phyloP scores from a whole-genome alignment of 2,888 invertebrate genomes.

The Busseola fusca region DNA sequence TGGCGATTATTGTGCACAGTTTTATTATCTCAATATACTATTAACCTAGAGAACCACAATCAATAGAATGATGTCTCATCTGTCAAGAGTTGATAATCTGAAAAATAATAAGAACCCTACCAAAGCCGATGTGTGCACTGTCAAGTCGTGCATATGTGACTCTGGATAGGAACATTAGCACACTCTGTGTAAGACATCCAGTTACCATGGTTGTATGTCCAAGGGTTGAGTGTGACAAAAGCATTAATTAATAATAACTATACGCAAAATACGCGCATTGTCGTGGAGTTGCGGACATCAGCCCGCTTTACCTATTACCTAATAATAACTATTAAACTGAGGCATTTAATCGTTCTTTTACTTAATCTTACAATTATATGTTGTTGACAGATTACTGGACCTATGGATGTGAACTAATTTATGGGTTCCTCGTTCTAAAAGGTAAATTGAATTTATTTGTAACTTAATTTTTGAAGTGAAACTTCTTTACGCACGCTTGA shows the following conservation, averaged over 20 bases:
- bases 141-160: conserved; percentile 78
- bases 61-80: not conserved
- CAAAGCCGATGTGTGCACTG: conserved; percentile 86
- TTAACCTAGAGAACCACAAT: not conserved
- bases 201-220: conserved; percentile 74
- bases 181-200: conserved; percentile 85
- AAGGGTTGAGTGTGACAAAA: conserved; percentile 85
- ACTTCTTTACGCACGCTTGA: too few relatives aligned
- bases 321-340: not conserved
- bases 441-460: conserved; percentile 5
- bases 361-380: conserved; percentile 12
- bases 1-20: not conserved
- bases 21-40: not conserved
- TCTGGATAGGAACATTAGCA: conserved; percentile 87
- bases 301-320: too few relatives aligned
- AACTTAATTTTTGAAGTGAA: not conserved
- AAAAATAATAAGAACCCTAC: conserved; percentile 75
- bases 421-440: not conserved
- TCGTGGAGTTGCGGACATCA: too few relatives aligned
- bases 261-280: too few relatives aligned
- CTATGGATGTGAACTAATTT: not conserved
- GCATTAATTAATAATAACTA: not conserved
- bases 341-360: not conserved
- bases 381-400: conserved; percentile 33
- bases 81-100: not conserved